Evolutionary conservation across 2,888 invertebrate species (phyloP), one percentile per base, ranked within the genome.

Genomic region (Diabrotica balteata): DNA sequence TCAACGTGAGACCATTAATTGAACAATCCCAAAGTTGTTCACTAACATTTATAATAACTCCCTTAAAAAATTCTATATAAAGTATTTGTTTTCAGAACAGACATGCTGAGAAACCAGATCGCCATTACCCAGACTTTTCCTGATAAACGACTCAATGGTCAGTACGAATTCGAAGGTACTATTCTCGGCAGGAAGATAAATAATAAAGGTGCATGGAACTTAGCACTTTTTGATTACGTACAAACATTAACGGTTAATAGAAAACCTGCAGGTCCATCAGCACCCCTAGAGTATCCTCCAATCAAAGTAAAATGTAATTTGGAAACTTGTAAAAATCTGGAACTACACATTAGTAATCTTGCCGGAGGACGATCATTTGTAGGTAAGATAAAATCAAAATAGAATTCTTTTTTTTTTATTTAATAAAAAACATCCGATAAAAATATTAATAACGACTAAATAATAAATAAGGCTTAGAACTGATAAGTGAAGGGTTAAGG

Each of bases 51-150:
- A 1, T 17, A 17, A 17, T 1, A 17, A 17, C 1, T 17, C 2
- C 2, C 3, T 32, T 32, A 32, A 32, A 32, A 1, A 32, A 32
- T 4, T 4, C 5, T 32, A 32, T 3, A 32, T 32, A 32, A 32
- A 32, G 1, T 32, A 1, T 32, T 32, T 32, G 10, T 59, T 42
- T 85, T 63, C 84, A 91, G 91, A 80, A 90, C 89, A 9, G 90
- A 92, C 79, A 86, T 87, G 82, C 86, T 87, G 9, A 88, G 89
- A 75, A 84, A 89, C 68, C 86, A 87, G 53, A 88, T 94, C 4
- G 87, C 91, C 66, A 93, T 93, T 78, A 90, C 93, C 0, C 94
- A 94, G 82, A 91, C 91, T 80, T 94, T 94, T 80, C 94, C 94
- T 0, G 93, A 93, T 76, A 94, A 94, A 78, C 88, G 87, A 78